A percentile compares a stretch with the other conserved stretches of the same genome.
phyloP scores from a whole-genome alignment of 2,113 vertebrate species.

The Perccottus glenii region DNA sequence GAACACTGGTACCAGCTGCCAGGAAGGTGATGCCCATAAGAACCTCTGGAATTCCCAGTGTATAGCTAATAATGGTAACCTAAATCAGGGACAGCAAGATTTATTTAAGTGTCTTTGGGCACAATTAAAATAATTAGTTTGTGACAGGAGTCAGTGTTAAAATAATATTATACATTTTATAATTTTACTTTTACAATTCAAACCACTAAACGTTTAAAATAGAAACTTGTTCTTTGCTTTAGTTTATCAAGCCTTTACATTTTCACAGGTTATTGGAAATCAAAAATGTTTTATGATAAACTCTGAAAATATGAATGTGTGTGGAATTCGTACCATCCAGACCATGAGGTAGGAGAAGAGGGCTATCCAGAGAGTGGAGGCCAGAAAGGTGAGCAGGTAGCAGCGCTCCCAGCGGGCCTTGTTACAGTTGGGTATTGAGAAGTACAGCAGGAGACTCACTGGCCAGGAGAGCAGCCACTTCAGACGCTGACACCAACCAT shows the following conservation, averaged over 20 bases:
- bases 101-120: not conserved
- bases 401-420: slow-evolving; percentile 78
- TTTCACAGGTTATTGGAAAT: not conserved
- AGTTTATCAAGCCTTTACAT: not conserved
- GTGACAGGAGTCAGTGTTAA: no score
- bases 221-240: no score
- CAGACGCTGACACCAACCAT: slow-evolving; percentile 54
- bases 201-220: no score
- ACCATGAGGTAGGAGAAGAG: slow-evolving; percentile 87
- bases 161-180: no score
- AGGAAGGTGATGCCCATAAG: slow-evolving; percentile 86
- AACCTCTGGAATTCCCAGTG: slow-evolving; percentile 82
- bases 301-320: not conserved
- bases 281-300: no score
- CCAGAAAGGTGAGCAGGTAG: slow-evolving; percentile 81
- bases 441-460: slow-evolving; percentile 74
- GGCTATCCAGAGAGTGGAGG: slow-evolving; percentile 83
- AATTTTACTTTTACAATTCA: no score
- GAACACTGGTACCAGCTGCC: slow-evolving; percentile 84
- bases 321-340: slow-evolving; percentile 79
- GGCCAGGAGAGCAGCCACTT: slow-evolving; percentile 83
- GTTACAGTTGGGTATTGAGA: slow-evolving; percentile 78
- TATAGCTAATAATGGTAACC: slow-evolving; percentile 84
- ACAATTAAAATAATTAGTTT: no score
- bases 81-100: slow-evolving; percentile 35